Evolutionary conservation across 2,113 vertebrate genomes (phyloP).

Genomic region (Pollachius pollachius): DNA sequence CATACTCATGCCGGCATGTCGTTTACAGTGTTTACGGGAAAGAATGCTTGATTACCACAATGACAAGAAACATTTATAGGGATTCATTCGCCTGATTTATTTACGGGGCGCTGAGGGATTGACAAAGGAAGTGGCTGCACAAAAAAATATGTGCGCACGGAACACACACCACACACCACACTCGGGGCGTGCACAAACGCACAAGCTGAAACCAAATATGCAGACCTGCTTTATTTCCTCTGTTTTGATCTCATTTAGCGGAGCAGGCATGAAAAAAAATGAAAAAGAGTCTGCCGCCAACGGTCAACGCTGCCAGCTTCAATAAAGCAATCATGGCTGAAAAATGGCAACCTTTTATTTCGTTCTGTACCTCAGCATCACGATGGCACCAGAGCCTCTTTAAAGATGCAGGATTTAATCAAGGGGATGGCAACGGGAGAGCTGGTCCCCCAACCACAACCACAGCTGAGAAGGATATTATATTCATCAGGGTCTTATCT

Average conservation of each 20-base stretch:
- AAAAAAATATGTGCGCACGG: not conserved
- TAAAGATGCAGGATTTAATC: constrained; percentile 62
- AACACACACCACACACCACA: not conserved
- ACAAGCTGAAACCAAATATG: not conserved
- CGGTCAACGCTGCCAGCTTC: constrained; percentile 50
- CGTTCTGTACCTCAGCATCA: constrained; percentile 23
- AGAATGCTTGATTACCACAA: constrained; percentile 54
- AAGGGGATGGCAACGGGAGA: constrained; percentile 49
- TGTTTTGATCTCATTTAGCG: constrained; percentile 20
- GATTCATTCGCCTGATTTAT: constrained; percentile 63
- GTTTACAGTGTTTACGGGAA: constrained; percentile 62
- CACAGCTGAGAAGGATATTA: constrained; percentile 60
- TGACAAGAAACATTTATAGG: constrained; percentile 56
- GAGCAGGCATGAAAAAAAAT: constrained; percentile 5
- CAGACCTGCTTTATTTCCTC: constrained; percentile 4
- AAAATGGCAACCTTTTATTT: constrained; percentile 62
- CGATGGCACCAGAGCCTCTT: constrained; percentile 40
- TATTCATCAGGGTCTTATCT: constrained; percentile 14
- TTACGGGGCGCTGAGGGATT: constrained; percentile 35
- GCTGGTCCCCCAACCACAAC: constrained; percentile 42
- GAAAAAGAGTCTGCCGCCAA: not conserved
- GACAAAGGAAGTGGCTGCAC: constrained; percentile 29
- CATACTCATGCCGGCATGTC: constrained; percentile 29
- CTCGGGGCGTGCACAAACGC: too few relatives aligned
- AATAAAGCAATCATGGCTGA: constrained; percentile 59